Evolutionary conservation across 2,113 vertebrate genomes (phyloP), one percentile per base, ranked within the genome.

Genomic region (Hucho hucho): DNA sequence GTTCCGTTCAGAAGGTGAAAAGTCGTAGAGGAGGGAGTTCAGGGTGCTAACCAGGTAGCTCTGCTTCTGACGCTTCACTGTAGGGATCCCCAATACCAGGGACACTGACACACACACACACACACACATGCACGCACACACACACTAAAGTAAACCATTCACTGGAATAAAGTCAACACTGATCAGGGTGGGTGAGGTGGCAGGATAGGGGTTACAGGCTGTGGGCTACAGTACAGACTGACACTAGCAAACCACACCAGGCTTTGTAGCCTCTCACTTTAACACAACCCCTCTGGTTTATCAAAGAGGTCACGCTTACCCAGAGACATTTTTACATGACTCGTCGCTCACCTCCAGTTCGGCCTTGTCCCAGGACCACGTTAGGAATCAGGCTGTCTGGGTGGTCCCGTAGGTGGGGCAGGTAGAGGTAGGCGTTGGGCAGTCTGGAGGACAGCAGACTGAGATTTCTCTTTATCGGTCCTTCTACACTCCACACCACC

Each of bases 1-100:
- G 0, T 76, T 64, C 79, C 88, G 87, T 71, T 97, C 90, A 0
- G 87, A 46, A 3, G 82, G 69, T 2, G 92, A 89, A 69, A 98
- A 89, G 49, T 89, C 84, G 1, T 75, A 92, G 56, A 98, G 74
- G 6, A 98, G 64, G 25, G 95, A 97, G 67, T 75, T 86, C 78
- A 98, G 75, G 0, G 96, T 97, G 75, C 72, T 89, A 58, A 94
- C 84, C 85, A 98, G 90, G 88, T 98, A 97, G 79, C 76, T 93
- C 12, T 94, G 65, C 26, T 94, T 94, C 77, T 91, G 79, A 65
- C 96, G 91, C 79, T 82, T 93, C 59, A 97, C 93, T 0, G 96
- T 97, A 20, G 96, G 92, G 77, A 98, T 84, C 3, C 95, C 97
- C 53, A 98, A 84, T 11, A 96, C 96, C 24, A 98, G 79, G 20